Percentiles rank a stretch among this genome's conserved stretches.
These are phyloP conservation scores for Nothoprocta pentlandii DNA, from an alignment of 2,113 vertebrate genomes.

Conservation along the genomic window DNA sequence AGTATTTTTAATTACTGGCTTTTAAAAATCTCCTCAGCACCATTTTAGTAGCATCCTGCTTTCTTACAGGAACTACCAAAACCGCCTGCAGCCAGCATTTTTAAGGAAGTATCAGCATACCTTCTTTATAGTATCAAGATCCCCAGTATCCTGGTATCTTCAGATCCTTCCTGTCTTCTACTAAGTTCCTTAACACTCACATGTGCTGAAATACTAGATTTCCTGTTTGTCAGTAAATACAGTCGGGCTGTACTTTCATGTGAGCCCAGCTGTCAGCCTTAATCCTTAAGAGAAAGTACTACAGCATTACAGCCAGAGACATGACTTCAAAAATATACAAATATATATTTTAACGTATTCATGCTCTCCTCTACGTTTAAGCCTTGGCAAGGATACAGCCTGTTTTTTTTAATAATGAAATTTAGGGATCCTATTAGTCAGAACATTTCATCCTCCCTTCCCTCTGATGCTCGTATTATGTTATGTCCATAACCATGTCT, in stretches of 20 bases:
- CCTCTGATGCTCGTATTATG: not conserved
- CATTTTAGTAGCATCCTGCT: not conserved
- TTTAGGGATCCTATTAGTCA: not conserved
- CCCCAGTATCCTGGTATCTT: not conserved
- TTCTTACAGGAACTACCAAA: not conserved
- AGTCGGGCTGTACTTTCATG: not conserved
- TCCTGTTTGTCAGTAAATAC: not conserved
- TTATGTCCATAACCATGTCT: not conserved
- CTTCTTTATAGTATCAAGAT: not conserved
- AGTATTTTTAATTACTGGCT: not conserved
- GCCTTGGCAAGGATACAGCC: not conserved
- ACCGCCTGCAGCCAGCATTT: accelerated
- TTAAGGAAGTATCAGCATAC: not conserved
- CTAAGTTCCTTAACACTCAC: not conserved
- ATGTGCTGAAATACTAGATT: not conserved
- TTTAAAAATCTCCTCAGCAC: not conserved
- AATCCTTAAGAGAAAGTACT: not conserved
- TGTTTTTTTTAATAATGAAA: not conserved
- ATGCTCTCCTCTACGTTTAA: not conserved
- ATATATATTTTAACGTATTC: not conserved
- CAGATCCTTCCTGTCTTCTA: not conserved
- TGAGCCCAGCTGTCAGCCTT: not conserved
- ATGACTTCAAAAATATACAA: not conserved
- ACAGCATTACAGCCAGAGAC: not conserved
- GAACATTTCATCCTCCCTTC: accelerated